Conservation (phyloP, 37 sponge, comb jelly and placozoan species). For the Beroe forskalii region DNA sequence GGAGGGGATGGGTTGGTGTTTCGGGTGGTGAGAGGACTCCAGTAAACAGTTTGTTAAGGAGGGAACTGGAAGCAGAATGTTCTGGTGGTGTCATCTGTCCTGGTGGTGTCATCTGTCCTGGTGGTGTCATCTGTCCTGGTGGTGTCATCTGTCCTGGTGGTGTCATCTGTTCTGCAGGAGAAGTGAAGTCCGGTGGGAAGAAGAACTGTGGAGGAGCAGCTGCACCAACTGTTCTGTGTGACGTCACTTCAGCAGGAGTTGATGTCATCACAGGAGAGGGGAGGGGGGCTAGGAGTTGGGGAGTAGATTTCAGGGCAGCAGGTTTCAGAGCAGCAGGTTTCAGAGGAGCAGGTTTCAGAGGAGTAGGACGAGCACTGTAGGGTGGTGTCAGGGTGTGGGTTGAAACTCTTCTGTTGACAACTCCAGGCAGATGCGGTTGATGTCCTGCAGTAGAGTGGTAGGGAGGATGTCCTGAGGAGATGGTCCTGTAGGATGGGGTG, state of each 20-base stretch:
- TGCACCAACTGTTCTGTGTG: background rate
- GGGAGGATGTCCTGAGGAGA: background rate
- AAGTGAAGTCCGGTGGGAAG: constrained; percentile 2
- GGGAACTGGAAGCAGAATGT: background rate
- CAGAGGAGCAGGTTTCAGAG: background rate
- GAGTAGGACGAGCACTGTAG: background rate
- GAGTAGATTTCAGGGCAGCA: background rate
- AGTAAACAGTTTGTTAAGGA: background rate
- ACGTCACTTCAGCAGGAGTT: background rate
- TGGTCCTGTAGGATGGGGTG: background rate
- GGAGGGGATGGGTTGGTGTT: background rate
- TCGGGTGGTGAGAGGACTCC: constrained; percentile 15
- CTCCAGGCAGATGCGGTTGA: background rate
- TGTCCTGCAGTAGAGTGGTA: background rate
- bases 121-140: background rate
- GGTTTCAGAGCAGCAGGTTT: background rate
- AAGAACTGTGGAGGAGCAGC: constrained; percentile 23
- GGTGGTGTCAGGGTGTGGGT: background rate
- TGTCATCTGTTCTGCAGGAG: background rate
- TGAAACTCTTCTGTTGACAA: background rate
- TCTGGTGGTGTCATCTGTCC: background rate
- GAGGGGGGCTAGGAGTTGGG: background rate
- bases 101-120: background rate
- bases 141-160: background rate
- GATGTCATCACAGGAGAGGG: background rate